Conservation (phyloP, 2,113 vertebrate species). For the Salvelinus fontinalis region DNA sequence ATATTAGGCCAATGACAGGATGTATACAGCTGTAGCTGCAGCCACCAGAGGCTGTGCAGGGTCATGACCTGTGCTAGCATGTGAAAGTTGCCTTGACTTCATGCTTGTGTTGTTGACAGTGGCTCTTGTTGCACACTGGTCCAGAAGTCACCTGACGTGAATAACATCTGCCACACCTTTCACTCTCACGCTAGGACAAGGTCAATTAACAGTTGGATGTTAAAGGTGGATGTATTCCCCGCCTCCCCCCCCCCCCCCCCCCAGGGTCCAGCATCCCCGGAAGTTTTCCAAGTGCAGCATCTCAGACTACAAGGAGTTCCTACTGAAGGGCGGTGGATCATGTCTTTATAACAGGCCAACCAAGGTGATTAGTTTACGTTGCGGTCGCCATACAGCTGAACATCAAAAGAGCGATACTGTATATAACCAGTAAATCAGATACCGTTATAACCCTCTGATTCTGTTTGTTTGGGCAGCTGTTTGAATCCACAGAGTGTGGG, state of each 20-base stretch:
- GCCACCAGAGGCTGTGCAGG: background rate
- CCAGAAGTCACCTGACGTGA: background rate
- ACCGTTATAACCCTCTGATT: background rate
- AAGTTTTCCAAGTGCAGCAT: constrained; percentile 97
- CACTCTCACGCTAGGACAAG: background rate
- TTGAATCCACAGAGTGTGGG: constrained; percentile 90
- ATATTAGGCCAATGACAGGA: too few relatives aligned
- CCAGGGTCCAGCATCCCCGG: constrained; percentile 87
- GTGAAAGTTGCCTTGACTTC: constrained; percentile 2
- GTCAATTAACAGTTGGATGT: background rate
- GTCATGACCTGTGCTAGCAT: constrained; percentile 7
- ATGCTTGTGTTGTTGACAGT: background rate
- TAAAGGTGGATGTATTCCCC: constrained; percentile 5
- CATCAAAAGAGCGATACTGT: background rate
- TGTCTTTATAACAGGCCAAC: constrained; percentile 96
- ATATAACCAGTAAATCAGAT: too few relatives aligned
- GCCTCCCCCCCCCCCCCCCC: constrained; percentile 39
- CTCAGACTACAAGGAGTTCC: constrained; percentile 92
- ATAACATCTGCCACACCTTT: too few relatives aligned
- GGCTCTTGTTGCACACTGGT: background rate
- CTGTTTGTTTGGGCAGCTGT: constrained; percentile 76
- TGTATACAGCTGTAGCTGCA: background rate
- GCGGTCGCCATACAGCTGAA: background rate
- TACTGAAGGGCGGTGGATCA: constrained; percentile 90
- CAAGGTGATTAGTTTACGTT: constrained; percentile 77